A percentile compares a stretch with the other conserved stretches of the same genome.
Conservation (phyloP, 2,888 invertebrate species). For the Sarcophaga caerulescens region DNA sequence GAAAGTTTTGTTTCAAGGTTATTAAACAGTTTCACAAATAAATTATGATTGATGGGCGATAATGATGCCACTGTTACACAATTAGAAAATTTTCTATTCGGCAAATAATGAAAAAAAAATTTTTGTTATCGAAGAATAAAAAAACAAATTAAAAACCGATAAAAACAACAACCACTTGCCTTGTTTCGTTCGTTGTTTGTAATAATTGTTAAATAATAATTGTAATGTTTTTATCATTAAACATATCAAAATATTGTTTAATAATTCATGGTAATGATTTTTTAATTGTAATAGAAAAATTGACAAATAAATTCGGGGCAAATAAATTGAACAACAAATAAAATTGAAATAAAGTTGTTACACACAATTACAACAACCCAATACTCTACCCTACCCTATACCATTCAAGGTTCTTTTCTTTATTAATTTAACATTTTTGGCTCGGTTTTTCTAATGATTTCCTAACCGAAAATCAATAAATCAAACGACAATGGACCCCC, state of each 20-base stretch:
- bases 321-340: background rate
- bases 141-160: conserved; percentile 5
- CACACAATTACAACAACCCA: background rate
- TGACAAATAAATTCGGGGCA: background rate
- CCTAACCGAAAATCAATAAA: conserved; percentile 13
- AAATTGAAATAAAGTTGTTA: conserved; percentile 6
- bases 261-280: conserved; percentile 40
- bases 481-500: conserved; percentile 56
- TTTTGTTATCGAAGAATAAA: conserved; percentile 2
- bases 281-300: conserved; percentile 35
- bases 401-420: conserved; percentile 39
- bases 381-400: background rate
- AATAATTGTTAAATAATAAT: conserved; percentile 34
- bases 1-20: too few relatives aligned
- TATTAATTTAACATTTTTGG: conserved; percentile 17
- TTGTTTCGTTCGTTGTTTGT: background rate
- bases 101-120: background rate
- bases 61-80: too few relatives aligned
- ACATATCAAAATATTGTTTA: conserved; percentile 34
- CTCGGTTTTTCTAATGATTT: background rate
- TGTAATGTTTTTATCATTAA: background rate
- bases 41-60: too few relatives aligned
- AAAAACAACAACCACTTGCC: conserved; percentile 1
- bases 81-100: too few relatives aligned
- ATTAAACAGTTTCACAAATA: too few relatives aligned